These are phyloP conservation scores for Tympanuchus pallidicinctus DNA, from an alignment of 2,113 vertebrate genomes.

Conservation along the genomic window DNA sequence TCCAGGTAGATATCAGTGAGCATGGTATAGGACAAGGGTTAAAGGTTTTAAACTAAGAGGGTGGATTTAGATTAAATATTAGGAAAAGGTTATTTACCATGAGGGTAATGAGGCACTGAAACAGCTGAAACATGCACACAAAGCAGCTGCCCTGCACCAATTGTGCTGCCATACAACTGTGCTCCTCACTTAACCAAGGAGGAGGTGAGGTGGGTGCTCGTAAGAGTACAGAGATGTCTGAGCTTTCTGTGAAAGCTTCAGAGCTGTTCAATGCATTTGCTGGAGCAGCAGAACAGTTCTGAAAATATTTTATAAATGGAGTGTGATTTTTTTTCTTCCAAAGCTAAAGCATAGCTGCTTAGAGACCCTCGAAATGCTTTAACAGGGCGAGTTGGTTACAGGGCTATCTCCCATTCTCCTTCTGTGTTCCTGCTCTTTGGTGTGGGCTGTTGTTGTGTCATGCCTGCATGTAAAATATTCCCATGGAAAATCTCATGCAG, in stretches of 20 bases:
- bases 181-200: not conserved
- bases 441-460: not conserved
- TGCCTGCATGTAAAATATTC: too few species aligned
- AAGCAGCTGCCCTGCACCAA: not conserved
- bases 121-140: too few species aligned
- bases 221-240: not conserved
- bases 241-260: not conserved
- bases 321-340: not conserved
- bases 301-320: not conserved
- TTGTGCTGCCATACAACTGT: not conserved
- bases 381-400: not conserved
- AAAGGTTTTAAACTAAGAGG: too few species aligned
- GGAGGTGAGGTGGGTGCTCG: not conserved
- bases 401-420: not conserved
- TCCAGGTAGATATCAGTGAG: not conserved
- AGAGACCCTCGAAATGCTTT: not conserved
- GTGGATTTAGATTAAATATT: too few species aligned
- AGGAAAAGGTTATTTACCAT: too few species aligned
- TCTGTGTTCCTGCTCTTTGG: not conserved
- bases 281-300: not conserved
- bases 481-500: too few species aligned
- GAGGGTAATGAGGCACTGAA: too few species aligned
- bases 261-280: not conserved
- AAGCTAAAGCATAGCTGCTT: not conserved
- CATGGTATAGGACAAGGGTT: too few species aligned